Conservation (phyloP, 2,888 invertebrate genomes). For the Brenthis ino region DNA sequence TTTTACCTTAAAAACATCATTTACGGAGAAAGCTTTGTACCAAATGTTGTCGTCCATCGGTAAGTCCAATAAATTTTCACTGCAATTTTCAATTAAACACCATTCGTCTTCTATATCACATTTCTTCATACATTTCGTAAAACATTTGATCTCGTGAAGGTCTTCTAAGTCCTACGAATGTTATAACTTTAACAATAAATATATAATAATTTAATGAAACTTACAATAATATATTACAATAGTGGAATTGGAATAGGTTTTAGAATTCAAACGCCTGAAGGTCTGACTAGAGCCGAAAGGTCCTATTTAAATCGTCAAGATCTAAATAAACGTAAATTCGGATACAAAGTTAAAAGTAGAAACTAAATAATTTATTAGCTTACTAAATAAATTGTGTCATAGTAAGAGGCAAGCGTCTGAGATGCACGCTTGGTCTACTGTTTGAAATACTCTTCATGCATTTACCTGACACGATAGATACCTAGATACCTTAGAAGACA, state of each 20-base stretch:
- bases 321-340: too few relatives aligned
- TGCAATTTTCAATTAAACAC: constrained; percentile 55
- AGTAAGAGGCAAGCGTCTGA: too few relatives aligned
- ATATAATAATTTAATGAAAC: background rate
- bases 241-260: background rate
- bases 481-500: too few relatives aligned
- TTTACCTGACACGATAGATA: too few relatives aligned
- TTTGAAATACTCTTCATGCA: too few relatives aligned
- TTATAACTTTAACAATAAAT: background rate
- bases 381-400: too few relatives aligned
- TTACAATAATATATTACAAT: background rate
- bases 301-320: too few relatives aligned
- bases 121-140: constrained; percentile 48
- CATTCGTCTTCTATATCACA: constrained; percentile 58
- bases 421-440: too few relatives aligned
- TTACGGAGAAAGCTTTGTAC: constrained; percentile 80
- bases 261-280: too few relatives aligned
- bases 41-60: constrained; percentile 68
- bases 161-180: constrained; percentile 71
- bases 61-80: constrained; percentile 54
- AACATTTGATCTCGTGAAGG: constrained; percentile 56
- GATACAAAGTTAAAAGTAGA: too few relatives aligned
- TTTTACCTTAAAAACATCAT: constrained; percentile 79
- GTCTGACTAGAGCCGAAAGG: too few relatives aligned
- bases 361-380: too few relatives aligned